Conservation (phyloP, 2,888 invertebrate species). For the Quadriops clusia region DNA sequence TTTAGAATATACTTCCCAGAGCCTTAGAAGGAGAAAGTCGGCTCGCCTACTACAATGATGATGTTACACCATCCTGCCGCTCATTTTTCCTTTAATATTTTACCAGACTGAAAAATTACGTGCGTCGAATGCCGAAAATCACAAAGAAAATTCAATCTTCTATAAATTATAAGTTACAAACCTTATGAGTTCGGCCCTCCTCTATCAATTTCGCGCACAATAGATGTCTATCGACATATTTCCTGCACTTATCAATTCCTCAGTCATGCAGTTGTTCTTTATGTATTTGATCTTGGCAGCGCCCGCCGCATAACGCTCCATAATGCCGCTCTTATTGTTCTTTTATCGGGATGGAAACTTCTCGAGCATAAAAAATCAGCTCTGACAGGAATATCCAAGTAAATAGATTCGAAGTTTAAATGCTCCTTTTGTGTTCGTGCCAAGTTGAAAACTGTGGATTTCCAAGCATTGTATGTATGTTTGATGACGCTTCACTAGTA, state of each 20-base stretch:
- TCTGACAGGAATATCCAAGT: constrained; percentile 28
- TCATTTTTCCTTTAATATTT: no score
- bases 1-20: no score
- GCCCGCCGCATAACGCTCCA: constrained; percentile 25
- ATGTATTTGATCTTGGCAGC: constrained; percentile 27
- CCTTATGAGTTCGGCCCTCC: constrained; percentile 20
- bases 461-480: no score
- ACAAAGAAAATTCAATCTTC: constrained; percentile 18
- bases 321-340: constrained; percentile 25
- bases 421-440: constrained; percentile 27
- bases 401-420: constrained; percentile 30
- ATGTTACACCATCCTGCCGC: no score
- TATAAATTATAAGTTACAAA: constrained; percentile 20
- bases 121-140: constrained; percentile 7
- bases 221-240: constrained; percentile 20
- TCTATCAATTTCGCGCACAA: constrained; percentile 23
- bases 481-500: no score
- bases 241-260: constrained; percentile 21
- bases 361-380: constrained; percentile 28
- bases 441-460: constrained; percentile 21
- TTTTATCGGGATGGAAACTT: constrained; percentile 26
- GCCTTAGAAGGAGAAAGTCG: no score
- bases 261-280: constrained; percentile 21
- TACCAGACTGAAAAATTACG: no score
- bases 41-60: no score